These are phyloP conservation scores for Caenorhabditis sp. DNA, from an alignment of 2,888 invertebrate species.

Conservation along the genomic window DNA sequence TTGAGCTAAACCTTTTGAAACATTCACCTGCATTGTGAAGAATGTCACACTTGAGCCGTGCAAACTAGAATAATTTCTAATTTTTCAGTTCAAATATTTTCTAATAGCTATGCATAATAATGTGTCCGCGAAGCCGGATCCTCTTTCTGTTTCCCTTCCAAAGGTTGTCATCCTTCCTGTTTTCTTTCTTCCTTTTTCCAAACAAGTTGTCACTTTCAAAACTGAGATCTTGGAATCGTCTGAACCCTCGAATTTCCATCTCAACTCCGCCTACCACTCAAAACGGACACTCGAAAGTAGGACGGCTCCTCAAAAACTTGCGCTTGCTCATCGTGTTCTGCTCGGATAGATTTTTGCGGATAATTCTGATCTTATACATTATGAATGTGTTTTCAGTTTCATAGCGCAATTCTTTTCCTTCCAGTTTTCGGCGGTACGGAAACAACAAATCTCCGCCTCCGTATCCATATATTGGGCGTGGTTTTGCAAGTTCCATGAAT, in stretches of 20 bases:
- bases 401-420: not conserved
- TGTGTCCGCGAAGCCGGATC: not conserved
- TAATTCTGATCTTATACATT: conserved; percentile 51
- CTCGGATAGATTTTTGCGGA: too few species aligned
- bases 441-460: conserved; percentile 47
- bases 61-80: conserved; percentile 1
- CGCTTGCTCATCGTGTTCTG: not conserved
- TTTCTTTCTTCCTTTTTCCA: not conserved
- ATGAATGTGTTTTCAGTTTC: conserved; percentile 50
- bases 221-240: conserved; percentile 7
- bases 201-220: not conserved
- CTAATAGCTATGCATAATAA: conserved; percentile 7
- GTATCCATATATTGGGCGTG: not conserved
- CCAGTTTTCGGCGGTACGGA: conserved; percentile 30
- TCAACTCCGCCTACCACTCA: conserved; percentile 12
- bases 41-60: not conserved
- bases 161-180: conserved; percentile 14
- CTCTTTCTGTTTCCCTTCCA: conserved; percentile 6
- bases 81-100: not conserved
- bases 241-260: conserved; percentile 13
- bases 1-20: not conserved
- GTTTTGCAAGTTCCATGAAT: conserved; percentile 22
- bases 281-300: conserved; percentile 15
- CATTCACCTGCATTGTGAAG: not conserved
- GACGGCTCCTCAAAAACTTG: conserved; percentile 1